Evolutionary conservation across 37 sponge, comb jelly and placozoan genomes (phyloP), one percentile per base, ranked within the genome.

Genomic region (Diacarnus erythraeanus): DNA sequence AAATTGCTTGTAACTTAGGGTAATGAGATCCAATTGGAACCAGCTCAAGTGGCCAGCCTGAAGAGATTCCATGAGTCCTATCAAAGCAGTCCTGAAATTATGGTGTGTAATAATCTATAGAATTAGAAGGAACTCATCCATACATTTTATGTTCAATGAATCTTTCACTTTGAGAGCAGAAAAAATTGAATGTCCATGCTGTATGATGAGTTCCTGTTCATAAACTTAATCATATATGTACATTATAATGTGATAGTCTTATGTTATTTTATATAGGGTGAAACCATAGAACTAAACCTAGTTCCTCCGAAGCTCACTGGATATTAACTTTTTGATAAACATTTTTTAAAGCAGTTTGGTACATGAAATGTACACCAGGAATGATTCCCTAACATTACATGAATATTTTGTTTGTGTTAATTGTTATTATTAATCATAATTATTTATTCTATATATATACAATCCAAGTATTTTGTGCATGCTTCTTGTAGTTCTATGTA

Each of bases 1-100:
- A 60, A n/a, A 21, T 60, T 60, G 27, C 22, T 17, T 60, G 22
- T 25, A n/a, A 25, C 22, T 4, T 36, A 74, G 74, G 57, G 44
- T 22, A 15, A 54, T 4, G 74, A 74, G 5, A n/a, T 42, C 12
- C 57, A 56, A 57, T 36, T 74, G 8, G 74, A 74, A 42, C 57
- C 57, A 74, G 30, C 51, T 12, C 74, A 74, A 44, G 20, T 41
- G 41, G 51, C n/a, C 20, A 74, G 54, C 31, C 34, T 74, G 2
- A 54, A 51, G 36, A 38, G 31, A 20, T 54, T 74, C 18, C 74
- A 56, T 25, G 57, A 23, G 34, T 74, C 74, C 6, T 74, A 74
- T 29, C 30, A 74, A 1, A 56, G 74, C 71, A 71, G 43, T 41
- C 71, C 71, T 71, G 71, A 71, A 42, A 3, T 42, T 22, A 42